Conservation (phyloP, 23 tunicate species). For the Ciona savignyi region DNA sequence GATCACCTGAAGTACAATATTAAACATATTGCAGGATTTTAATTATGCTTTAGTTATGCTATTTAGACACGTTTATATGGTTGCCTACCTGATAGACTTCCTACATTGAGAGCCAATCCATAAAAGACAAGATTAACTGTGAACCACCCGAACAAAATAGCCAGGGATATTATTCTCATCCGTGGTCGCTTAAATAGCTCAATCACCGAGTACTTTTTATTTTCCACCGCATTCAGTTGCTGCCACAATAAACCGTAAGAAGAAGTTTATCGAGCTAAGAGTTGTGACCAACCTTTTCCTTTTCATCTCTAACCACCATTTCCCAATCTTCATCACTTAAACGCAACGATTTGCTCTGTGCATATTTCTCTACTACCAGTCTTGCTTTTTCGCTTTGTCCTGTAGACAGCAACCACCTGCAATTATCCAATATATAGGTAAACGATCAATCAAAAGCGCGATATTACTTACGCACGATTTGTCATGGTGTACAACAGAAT, state of each 20-base stretch:
- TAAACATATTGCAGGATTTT: too few species aligned
- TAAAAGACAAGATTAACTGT: conserved; percentile 49
- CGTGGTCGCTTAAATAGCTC: conserved; percentile 37
- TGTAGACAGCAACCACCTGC: conserved; percentile 44
- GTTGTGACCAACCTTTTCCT: conserved; percentile 37
- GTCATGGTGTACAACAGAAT: too few species aligned
- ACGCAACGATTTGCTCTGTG: conserved; percentile 24
- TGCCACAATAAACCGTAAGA: too few species aligned
- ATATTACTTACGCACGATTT: not conserved
- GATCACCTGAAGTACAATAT: conserved; percentile 40
- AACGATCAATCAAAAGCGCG: not conserved
- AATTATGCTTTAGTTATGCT: too few species aligned
- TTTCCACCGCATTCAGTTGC: not conserved
- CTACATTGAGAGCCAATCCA: conserved; percentile 59
- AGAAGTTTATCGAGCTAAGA: too few species aligned
- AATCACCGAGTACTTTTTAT: conserved; percentile 22
- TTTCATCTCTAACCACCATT: conserved; percentile 30
- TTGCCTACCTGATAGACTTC: conserved; percentile 37
- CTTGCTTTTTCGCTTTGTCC: conserved; percentile 43
- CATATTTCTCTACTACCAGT: conserved; percentile 26
- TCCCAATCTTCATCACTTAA: conserved; percentile 54
- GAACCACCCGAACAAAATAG: conserved; percentile 46
- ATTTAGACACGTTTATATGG: too few species aligned
- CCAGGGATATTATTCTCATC: conserved; percentile 36
- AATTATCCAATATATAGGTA: too few species aligned